Conservation (phyloP, 1,140 invertebrate genomes). For the Sarcophaga bullata region DNA sequence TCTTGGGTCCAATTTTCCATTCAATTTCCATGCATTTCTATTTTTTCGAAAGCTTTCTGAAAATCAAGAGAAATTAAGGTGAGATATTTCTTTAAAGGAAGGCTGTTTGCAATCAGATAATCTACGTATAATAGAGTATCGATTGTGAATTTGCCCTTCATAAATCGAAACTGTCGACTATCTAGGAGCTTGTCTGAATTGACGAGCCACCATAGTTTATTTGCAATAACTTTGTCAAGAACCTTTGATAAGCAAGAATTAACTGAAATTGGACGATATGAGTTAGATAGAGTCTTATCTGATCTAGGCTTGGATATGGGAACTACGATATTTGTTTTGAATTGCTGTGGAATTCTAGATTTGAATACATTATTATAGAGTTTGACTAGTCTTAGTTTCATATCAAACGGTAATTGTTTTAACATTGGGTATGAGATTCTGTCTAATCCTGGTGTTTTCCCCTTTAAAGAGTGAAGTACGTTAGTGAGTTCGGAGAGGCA, state of each 20-base stretch:
- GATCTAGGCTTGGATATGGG: conserved; percentile 6
- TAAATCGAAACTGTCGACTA: conserved; percentile 43
- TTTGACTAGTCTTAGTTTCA: too few relatives aligned
- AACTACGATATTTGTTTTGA: conserved; percentile 38
- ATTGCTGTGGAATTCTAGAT: conserved; percentile 42
- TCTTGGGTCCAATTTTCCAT: conserved; percentile 44
- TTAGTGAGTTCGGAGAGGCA: too few relatives aligned
- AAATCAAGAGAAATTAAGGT: neutral
- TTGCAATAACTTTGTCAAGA: too few relatives aligned
- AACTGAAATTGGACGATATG: conserved; percentile 47
- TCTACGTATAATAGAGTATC: conserved; percentile 45
- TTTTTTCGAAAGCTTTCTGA: neutral
- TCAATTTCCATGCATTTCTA: neutral
- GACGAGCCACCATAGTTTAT: conserved; percentile 48
- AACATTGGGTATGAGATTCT: too few relatives aligned
- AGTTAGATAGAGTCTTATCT: conserved; percentile 27
- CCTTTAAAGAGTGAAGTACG: too few relatives aligned
- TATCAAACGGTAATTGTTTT: too few relatives aligned
- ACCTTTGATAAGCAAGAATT: conserved; percentile 45
- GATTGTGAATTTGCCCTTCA: conserved; percentile 43
- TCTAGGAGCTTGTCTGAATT: conserved; percentile 41
- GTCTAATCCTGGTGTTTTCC: too few relatives aligned
- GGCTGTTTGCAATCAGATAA: conserved; percentile 28
- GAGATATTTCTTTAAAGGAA: conserved; percentile 36
- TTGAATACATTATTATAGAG: conserved; percentile 42